Percentiles rank a stretch among this genome's conserved stretches.
phyloP scores from a whole-genome alignment of 2,113 vertebrate species.

The Anguilla japonica region DNA sequence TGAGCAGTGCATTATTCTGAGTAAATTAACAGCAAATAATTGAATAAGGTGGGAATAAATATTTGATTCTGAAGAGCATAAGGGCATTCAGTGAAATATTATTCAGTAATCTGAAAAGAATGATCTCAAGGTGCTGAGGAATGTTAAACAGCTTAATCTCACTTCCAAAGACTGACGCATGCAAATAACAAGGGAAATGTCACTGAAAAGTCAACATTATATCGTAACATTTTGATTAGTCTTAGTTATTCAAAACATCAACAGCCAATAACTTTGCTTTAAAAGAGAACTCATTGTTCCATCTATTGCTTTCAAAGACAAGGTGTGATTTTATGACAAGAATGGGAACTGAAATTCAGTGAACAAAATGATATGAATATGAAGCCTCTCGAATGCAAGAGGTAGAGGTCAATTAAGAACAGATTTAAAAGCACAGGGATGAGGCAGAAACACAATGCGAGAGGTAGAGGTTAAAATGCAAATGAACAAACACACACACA shows the following conservation, averaged over 20 bases:
- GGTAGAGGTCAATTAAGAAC: too few species aligned
- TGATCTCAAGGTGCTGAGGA: background rate
- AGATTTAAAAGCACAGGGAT: too few species aligned
- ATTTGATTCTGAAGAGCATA: background rate
- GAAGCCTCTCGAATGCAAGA: too few species aligned
- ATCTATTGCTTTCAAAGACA: background rate
- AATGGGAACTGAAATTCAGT: too few species aligned
- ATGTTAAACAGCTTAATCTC: background rate
- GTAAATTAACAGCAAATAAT: conserved; percentile 16
- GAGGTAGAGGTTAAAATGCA: too few species aligned
- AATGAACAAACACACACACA: too few species aligned
- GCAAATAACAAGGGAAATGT: background rate
- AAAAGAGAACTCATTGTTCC: background rate
- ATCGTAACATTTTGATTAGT: background rate
- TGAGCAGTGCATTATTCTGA: background rate
- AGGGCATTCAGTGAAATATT: conserved; percentile 1
- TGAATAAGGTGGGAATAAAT: conserved; percentile 10
- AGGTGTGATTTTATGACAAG: background rate
- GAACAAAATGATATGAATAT: too few species aligned
- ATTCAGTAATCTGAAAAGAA: conserved; percentile 10
- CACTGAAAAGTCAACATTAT: background rate
- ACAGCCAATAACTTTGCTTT: background rate
- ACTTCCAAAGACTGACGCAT: background rate
- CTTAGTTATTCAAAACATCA: background rate
- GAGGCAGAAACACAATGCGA: too few species aligned